Conservation (phyloP, 2,888 invertebrate species). For the Ommatoiulus sabulosus region DNA sequence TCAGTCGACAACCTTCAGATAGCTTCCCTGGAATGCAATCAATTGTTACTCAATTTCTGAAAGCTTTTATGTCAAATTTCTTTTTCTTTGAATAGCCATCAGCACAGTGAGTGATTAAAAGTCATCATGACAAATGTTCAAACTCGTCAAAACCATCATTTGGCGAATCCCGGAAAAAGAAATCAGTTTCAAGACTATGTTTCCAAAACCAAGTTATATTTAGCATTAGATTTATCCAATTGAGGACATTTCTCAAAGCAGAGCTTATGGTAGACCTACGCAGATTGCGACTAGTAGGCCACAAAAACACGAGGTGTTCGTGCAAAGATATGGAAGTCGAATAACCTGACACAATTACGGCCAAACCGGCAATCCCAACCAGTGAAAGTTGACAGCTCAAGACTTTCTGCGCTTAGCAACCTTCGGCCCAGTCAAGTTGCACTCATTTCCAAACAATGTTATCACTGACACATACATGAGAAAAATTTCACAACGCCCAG, state of each 20-base stretch:
- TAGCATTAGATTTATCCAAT: not conserved
- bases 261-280: not conserved
- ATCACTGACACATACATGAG: not conserved
- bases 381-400: slow-evolving; percentile 10
- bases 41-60: too few species aligned
- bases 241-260: not conserved
- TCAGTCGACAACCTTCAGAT: too few species aligned
- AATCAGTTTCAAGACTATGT: not conserved
- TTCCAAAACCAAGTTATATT: not conserved
- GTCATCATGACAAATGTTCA: slow-evolving; percentile 9
- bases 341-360: not conserved
- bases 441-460: slow-evolving; percentile 16
- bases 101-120: not conserved
- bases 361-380: not conserved
- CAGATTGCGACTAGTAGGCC: not conserved
- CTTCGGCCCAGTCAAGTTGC: not conserved
- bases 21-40: too few species aligned
- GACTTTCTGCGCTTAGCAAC: not conserved
- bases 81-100: not conserved
- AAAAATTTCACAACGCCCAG: not conserved
- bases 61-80: too few species aligned
- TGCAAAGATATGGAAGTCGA: not conserved
- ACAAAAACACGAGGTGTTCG: not conserved
- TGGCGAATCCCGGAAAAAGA: not conserved
- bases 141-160: not conserved